phyloP scores from a whole-genome alignment of 2,888 invertebrate species.

The Rhopalosiphum nymphaeae region DNA sequence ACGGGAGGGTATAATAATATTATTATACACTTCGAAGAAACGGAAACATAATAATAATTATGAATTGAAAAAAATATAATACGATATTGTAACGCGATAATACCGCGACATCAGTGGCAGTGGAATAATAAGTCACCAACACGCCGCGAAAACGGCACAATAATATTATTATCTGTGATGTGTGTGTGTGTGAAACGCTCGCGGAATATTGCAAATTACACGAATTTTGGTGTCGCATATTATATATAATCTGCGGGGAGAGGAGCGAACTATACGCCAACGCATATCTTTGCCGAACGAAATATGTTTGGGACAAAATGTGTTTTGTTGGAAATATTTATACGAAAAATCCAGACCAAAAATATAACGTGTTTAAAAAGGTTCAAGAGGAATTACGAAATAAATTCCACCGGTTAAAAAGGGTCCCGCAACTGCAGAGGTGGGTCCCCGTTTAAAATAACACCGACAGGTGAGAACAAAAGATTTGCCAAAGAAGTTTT shows the following conservation, averaged over 20 bases:
- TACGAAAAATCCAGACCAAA: neutral
- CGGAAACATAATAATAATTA: neutral
- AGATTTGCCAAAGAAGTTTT: constrained; percentile 5
- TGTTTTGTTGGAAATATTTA: constrained; percentile 1
- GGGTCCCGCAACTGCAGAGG: neutral
- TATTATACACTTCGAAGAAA: neutral
- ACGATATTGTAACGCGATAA: neutral
- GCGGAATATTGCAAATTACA: neutral
- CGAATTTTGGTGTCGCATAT: neutral
- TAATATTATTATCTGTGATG: neutral
- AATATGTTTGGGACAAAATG: neutral
- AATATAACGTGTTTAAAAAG: neutral
- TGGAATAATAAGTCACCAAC: neutral
- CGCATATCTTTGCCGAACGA: neutral
- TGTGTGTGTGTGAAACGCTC: neutral
- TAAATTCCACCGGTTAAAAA: constrained; percentile 16
- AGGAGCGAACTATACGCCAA: neutral
- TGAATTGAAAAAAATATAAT: neutral
- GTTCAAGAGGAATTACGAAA: constrained; percentile 18
- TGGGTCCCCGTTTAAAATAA: constrained; percentile 19
- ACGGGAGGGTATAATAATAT: neutral
- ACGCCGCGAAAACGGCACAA: neutral
- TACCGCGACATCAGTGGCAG: neutral
- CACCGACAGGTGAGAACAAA: constrained; percentile 22
- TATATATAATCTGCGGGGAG: neutral